Evolutionary conservation across 2,113 vertebrate genomes (phyloP), one percentile per base, ranked within the genome.

Genomic region (Scolopax mira): DNA sequence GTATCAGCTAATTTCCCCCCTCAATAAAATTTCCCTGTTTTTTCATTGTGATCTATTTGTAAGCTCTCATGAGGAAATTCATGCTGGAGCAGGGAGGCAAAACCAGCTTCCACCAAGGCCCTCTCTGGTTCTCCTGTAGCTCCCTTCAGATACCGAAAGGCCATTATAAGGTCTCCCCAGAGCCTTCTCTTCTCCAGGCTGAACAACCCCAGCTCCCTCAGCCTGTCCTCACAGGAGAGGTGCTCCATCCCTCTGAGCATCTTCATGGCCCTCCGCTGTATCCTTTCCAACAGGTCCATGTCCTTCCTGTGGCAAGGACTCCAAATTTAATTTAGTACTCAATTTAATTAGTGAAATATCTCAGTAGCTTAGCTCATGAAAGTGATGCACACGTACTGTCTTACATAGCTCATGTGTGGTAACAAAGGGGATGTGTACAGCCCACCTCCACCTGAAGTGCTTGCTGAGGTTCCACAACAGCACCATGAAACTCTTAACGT

Each of bases 361-460:
- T 89, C 37, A 4, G 33, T 21, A n/a, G 35, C 13, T 70, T 41
- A 55, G 64, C 25, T 72, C n/a, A 4, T 27, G 37, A 49, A 6
- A 44, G 23, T 5, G 10, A 33, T 57, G 49, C 72, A 39, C 12
- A 9, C 3, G 1, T 39, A 24, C 19, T n/a, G 46, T 24, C 44
- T 85, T 81, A 3, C n/a, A 28, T 4, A 69, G 19, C 44, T 48
- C 1, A 0, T 46, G 25, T 67, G 21, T 10, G 69, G 25, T 24
- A 71, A 31, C 10, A 46, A 37, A 49, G 42, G 28, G 69, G 13
- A 61, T 4, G 3, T 0, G 1, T 2, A 31, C n/a, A 55, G 61
- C 28, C 11, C 0, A 0, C 19, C 52, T 64, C 13, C 21, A 64
- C 33, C 52, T 55, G 18, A 54, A 64, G 16, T 11, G 13, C 9